Evolutionary conservation across 2,797 vertebrate genomes (phyloP).

Genomic region (Gymnopithys bicolor): DNA sequence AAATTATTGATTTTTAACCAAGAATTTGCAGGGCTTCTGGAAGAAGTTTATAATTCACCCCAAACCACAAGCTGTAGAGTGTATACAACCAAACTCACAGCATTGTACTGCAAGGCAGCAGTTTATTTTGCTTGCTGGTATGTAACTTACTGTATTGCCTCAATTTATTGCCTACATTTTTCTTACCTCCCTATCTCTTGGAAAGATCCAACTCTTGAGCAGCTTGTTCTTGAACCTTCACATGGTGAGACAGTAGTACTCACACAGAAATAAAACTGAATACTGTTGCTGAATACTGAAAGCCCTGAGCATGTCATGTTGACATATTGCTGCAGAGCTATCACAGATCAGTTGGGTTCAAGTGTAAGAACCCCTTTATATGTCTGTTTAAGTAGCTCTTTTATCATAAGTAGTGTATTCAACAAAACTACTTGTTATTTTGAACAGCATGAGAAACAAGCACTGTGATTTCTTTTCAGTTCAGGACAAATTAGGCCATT

Average conservation of each 20-base stretch:
- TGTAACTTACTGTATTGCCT: background rate
- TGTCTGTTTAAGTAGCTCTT: background rate
- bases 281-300: background rate
- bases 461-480: background rate
- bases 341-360: background rate
- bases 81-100: background rate
- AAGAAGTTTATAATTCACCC: background rate
- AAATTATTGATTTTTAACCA: background rate
- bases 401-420: background rate
- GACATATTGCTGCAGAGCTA: background rate
- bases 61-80: background rate
- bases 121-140: background rate
- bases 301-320: background rate
- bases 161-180: background rate
- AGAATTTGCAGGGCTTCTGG: background rate
- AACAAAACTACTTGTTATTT: background rate
- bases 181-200: background rate
- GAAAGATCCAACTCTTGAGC: background rate
- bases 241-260: background rate
- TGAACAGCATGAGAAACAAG: background rate
- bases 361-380: conserved; percentile 3
- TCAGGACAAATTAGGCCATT: background rate
- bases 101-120: background rate
- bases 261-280: background rate
- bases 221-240: background rate